phyloP scores from a whole-genome alignment of 2,797 vertebrate species.

The Xyrichtys novacula region DNA sequence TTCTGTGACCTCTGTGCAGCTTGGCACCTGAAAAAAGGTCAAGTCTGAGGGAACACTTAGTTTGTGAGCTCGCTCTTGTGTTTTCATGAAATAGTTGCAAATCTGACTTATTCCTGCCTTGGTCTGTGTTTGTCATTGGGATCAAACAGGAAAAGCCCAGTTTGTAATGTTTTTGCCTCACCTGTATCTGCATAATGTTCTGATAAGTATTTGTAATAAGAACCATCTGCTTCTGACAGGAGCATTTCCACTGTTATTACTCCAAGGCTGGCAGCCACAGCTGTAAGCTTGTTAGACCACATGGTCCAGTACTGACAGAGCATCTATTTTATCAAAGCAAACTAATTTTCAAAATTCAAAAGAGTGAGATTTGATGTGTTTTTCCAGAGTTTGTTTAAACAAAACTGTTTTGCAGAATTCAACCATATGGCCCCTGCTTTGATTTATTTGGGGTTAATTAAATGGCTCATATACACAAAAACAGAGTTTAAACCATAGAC shows the following conservation, averaged over 20 bases:
- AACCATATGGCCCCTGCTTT: not conserved
- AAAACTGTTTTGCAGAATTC: not conserved
- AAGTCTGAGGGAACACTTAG: no score
- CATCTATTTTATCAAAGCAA: not conserved
- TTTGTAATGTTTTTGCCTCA: not conserved
- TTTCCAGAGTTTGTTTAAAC: not conserved
- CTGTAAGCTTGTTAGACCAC: constrained; percentile 1
- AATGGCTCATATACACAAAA: no score
- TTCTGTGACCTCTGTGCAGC: no score
- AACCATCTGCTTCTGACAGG: constrained; percentile 1
- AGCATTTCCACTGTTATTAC: not conserved
- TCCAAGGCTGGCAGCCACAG: not conserved
- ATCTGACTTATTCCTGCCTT: not conserved
- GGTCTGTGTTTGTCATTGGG: not conserved
- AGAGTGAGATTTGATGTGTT: not conserved
- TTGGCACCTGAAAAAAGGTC: no score
- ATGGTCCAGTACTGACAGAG: not conserved
- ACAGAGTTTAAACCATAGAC: no score
- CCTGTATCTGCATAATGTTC: not conserved
- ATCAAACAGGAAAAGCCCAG: not conserved
- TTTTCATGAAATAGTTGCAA: no score
- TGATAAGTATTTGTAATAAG: not conserved
- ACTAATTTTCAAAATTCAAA: not conserved
- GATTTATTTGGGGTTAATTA: not conserved
- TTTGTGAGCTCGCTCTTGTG: no score